These are phyloP conservation scores for Hypomecis punctinalis DNA, from an alignment of 2,888 invertebrate species.

Conservation along the genomic window DNA sequence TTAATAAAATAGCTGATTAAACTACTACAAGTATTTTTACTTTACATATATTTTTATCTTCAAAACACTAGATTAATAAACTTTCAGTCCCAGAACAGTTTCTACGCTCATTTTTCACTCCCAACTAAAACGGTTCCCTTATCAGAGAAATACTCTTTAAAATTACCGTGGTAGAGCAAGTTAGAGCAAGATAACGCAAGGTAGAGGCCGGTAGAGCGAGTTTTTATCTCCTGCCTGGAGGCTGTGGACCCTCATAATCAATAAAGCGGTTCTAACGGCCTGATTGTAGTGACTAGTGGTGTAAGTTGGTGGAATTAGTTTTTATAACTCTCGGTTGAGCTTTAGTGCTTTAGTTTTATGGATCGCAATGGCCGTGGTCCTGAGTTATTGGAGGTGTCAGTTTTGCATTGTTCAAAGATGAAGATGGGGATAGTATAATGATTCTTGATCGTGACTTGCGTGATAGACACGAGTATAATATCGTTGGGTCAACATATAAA, in stretches of 20 bases:
- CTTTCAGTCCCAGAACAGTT: neutral
- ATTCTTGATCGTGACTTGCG: no score
- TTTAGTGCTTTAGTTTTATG: slow-evolving; percentile 22
- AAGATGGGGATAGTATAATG: no score
- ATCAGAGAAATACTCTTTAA: slow-evolving; percentile 56
- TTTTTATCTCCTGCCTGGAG: slow-evolving; percentile 72
- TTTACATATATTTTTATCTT: no score
- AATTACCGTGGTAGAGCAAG: slow-evolving; percentile 42
- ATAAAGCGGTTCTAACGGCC: slow-evolving; percentile 38
- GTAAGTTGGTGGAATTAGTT: slow-evolving; percentile 28
- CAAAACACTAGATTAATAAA: no score
- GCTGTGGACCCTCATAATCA: slow-evolving; percentile 58
- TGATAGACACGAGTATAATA: no score
- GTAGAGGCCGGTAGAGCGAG: slow-evolving; percentile 51
- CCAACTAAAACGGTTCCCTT: slow-evolving; percentile 57
- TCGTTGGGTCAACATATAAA: no score
- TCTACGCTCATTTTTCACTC: neutral
- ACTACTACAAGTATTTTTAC: no score
- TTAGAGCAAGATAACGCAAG: slow-evolving; percentile 10
- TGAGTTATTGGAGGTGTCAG: neutral
- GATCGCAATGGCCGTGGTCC: neutral
- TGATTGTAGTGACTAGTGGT: slow-evolving; percentile 36
- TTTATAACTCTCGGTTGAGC: slow-evolving; percentile 18
- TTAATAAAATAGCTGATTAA: no score
- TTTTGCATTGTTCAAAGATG: neutral